Conservation (phyloP, 2,113 vertebrate species). For the Micronisus gabar region DNA sequence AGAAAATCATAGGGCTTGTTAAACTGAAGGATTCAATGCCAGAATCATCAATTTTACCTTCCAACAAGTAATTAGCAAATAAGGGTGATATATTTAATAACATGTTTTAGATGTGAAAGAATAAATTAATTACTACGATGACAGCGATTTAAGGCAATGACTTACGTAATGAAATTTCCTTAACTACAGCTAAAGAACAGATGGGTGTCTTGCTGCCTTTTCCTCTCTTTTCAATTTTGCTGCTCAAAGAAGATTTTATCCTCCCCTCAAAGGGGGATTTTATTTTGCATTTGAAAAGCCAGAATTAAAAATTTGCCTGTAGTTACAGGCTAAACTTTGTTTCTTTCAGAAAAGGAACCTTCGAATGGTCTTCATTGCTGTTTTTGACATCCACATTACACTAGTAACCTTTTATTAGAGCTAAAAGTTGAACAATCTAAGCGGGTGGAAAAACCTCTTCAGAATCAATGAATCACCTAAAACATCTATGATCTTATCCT, state of each 20-base stretch:
- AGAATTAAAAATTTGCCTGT: not conserved
- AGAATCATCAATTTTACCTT: not conserved
- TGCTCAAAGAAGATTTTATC: not conserved
- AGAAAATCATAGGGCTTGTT: not conserved
- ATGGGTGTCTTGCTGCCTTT: not conserved
- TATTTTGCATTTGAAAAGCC: not conserved
- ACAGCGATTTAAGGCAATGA: not conserved
- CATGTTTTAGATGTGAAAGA: not conserved
- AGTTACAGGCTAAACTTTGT: not conserved
- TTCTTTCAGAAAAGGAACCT: not conserved
- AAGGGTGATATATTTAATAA: not conserved
- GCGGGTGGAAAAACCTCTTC: not conserved
- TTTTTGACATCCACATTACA: not conserved
- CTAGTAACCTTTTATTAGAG: not conserved
- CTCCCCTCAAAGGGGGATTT: not conserved
- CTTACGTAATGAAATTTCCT: not conserved
- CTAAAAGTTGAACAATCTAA: not conserved
- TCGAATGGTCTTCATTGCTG: not conserved
- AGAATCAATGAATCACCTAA: not conserved
- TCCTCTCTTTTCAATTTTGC: not conserved
- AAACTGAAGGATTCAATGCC: not conserved
- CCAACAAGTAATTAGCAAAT: not conserved
- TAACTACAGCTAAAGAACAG: not conserved
- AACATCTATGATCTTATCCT: not conserved
- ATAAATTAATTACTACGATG: not conserved